Evolutionary conservation across 2,113 vertebrate species (phyloP).

Genomic region (Heliornis fulica): DNA sequence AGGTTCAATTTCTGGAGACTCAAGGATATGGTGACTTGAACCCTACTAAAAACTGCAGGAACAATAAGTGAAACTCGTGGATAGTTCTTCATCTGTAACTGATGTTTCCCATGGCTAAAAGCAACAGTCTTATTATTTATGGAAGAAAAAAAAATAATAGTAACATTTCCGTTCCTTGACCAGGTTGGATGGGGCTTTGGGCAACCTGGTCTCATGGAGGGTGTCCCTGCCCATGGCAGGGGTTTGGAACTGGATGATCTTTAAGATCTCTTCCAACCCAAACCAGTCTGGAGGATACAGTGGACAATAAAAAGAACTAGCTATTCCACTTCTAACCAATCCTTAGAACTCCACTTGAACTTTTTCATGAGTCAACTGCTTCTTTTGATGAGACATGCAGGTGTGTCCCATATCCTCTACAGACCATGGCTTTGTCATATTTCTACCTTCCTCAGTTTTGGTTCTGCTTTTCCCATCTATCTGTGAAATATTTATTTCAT

Average conservation of each 20-base stretch:
- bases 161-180: too few relatives aligned
- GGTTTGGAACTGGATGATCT: too few relatives aligned
- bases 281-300: neutral
- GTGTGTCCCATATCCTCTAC: neutral
- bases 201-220: too few relatives aligned
- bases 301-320: neutral
- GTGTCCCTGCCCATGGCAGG: too few relatives aligned
- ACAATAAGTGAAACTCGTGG: neutral
- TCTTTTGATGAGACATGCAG: neutral
- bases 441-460: neutral
- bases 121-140: neutral
- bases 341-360: neutral
- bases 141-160: neutral
- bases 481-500: neutral
- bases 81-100: neutral
- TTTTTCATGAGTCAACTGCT: neutral
- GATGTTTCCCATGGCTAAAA: neutral
- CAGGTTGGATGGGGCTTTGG: too few relatives aligned
- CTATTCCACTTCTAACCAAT: neutral
- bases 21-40: neutral
- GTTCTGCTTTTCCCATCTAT: neutral
- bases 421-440: rapidly evolving
- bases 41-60: neutral
- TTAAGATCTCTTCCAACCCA: too few relatives aligned
- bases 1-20: neutral